Percentiles rank a stretch among this genome's conserved stretches.
Evolutionary conservation across 2,113 vertebrate species (phyloP).

Genomic region (Salminus brasiliensis): DNA sequence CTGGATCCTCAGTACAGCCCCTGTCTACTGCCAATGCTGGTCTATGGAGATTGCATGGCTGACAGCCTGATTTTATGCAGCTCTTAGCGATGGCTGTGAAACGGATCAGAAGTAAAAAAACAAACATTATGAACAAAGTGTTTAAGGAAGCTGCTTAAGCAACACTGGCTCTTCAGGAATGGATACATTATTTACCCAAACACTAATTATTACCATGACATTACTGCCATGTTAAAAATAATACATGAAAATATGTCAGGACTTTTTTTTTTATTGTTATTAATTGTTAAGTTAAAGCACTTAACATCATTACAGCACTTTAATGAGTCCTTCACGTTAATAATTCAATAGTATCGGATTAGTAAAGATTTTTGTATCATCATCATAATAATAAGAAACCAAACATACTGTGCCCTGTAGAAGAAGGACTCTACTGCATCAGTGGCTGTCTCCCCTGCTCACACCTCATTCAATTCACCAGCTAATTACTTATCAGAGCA

Average conservation of each 20-base stretch:
- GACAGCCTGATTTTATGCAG: too few species aligned
- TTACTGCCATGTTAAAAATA: background rate
- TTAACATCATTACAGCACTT: background rate
- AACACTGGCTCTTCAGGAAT: too few species aligned
- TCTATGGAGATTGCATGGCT: too few species aligned
- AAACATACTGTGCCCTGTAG: background rate
- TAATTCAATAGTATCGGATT: background rate
- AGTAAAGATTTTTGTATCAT: background rate
- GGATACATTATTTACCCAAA: too few species aligned
- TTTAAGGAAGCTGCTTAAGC: too few species aligned
- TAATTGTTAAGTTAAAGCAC: background rate
- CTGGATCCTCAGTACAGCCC: too few species aligned
- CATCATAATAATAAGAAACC: background rate
- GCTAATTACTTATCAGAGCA: background rate
- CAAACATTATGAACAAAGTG: too few species aligned
- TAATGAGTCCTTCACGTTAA: background rate
- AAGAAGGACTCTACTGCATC: background rate
- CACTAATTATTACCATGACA: too few species aligned
- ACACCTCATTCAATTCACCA: background rate
- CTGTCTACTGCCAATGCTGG: too few species aligned
- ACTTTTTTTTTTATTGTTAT: background rate
- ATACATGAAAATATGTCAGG: background rate
- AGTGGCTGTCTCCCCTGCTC: background rate
- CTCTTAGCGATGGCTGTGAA: too few species aligned
- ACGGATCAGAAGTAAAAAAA: too few species aligned